Evolutionary conservation across 2,113 vertebrate species (phyloP), one percentile per base, ranked within the genome.

Genomic region (Gnathonemus longibarbis): DNA sequence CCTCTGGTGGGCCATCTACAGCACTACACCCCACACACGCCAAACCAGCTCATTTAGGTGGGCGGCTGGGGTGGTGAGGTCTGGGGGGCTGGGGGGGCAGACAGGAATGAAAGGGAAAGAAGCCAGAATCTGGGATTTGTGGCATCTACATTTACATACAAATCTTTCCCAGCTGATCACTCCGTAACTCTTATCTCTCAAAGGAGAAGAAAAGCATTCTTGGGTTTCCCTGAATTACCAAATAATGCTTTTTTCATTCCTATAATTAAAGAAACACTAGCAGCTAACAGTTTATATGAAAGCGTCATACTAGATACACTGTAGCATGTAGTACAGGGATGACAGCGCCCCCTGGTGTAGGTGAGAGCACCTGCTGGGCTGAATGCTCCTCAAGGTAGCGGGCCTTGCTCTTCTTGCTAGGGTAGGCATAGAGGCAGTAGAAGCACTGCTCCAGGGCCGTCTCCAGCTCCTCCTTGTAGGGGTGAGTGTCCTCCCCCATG

Each of bases 381-480:
- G 98, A 97, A 93, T 99, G 98, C 49, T 99, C 98, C 92, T 99
- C 98, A 62, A 99, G 94, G 92, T 99, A 99, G 21, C 98, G 96
- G 42, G 98, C 97, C 94, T 99, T 99, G 95, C 97, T 99, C 94
- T 99, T 99, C 94, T 99, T 99, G 94, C 98, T 99, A 77, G 98
- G 98, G 90, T 98, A 98, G 31, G 96, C 96, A 56, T 99, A 99
- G 0, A 99, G 94, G 90, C 98, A 99, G 93, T 98, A 99, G 93
- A 99, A 98, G 87, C 98, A 99, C 93, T 99, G 98, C 90, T 99
- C 98, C 92, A 99, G 91, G 10, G 98, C 97, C 1, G 97, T 98
- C 94, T 99, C 98, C 93, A 99, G 92, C 92, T 99, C 98, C 91
- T 99, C 98, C 93, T 98, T 98, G 91, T 98, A 99, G 0, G 98